Percentiles rank a stretch among this genome's conserved stretches.
These are phyloP conservation scores for Siphamia tubifer DNA, from an alignment of 2,113 vertebrate species.

Conservation along the genomic window DNA sequence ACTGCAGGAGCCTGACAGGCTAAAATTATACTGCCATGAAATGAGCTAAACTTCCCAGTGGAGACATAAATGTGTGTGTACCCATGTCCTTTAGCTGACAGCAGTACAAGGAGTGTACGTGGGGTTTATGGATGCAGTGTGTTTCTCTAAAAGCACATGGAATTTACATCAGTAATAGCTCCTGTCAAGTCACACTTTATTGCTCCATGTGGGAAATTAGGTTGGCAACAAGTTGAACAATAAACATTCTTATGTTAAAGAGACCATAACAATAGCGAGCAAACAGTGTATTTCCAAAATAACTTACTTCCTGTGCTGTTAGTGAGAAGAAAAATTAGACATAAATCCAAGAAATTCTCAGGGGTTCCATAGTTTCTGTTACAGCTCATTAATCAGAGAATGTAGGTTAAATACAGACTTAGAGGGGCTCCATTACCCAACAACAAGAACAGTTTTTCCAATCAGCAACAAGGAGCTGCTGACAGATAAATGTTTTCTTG, in stretches of 20 bases:
- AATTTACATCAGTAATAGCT: constrained; percentile 17
- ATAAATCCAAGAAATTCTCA: not conserved
- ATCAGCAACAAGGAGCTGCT: not conserved
- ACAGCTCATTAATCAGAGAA: constrained; percentile 4
- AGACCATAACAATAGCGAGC: not conserved
- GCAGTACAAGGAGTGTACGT: not conserved
- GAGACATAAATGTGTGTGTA: not conserved
- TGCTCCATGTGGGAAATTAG: constrained; percentile 2
- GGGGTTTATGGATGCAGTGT: not conserved
- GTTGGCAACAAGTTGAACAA: not conserved
- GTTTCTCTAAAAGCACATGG: constrained; percentile 15
- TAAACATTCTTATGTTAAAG: not conserved
- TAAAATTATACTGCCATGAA: not conserved
- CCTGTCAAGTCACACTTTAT: constrained; percentile 8
- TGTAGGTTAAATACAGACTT: constrained; percentile 1
- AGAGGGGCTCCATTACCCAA: not conserved
- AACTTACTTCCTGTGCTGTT: not conserved
- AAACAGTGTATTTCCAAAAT: not conserved
- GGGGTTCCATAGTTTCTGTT: not conserved
- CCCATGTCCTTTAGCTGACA: not conserved
- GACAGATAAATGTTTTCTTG: not conserved
- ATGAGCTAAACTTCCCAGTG: not conserved
- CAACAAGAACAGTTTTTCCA: not conserved
- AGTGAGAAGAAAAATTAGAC: constrained; percentile 4
- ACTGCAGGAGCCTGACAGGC: not conserved